Evolutionary conservation across 2,113 vertebrate species (phyloP), one percentile per base, ranked within the genome.

Genomic region (Serilophus lunatus): DNA sequence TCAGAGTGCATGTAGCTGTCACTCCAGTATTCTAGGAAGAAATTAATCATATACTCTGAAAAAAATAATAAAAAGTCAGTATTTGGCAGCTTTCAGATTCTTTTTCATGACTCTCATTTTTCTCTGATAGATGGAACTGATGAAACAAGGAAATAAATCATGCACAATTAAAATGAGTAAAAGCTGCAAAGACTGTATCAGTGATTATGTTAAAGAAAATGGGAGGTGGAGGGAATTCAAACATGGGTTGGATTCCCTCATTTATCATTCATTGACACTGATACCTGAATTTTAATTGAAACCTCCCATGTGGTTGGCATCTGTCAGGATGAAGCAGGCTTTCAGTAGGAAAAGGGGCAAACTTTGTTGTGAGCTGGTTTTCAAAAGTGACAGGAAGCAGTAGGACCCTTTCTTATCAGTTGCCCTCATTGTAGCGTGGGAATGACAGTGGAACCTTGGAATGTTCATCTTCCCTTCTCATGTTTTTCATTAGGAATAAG

Each of bases 31-130:
- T 94, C 75, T 81, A 10, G 20, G 49, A 96, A 84, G 74, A 90
- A 94, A 97, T 97, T 96, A 96, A 96, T 97, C 89, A 91, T 72
- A 91, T 69, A 53, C 78, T 71, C 47, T 78, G 80, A 47, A 93
- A 82, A 85, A 63, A 92, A 45, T 92, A 70, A 69, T 76, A 59
- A 81, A 74, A 92, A 53, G 16, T 72, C 82, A 68, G 66, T 77
- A 74, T 64, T 88, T 97, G 81, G 64, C 85, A 94, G 65, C 28
- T 24, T 89, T 94, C 50, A 87, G 53, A 64, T 75, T 93, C 33
- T 54, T 94, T 91, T 96, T 87, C 82, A 88, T 76, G 81, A 82
- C 47, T 74, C 61, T 91, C 90, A 90, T 94, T 97, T 96, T 93
- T 56, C 85, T 95, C 59, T 94, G 84, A 93, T 82, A 85, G 45